Conservation (phyloP, 2,113 vertebrate genomes). For the Rhea pennata region DNA sequence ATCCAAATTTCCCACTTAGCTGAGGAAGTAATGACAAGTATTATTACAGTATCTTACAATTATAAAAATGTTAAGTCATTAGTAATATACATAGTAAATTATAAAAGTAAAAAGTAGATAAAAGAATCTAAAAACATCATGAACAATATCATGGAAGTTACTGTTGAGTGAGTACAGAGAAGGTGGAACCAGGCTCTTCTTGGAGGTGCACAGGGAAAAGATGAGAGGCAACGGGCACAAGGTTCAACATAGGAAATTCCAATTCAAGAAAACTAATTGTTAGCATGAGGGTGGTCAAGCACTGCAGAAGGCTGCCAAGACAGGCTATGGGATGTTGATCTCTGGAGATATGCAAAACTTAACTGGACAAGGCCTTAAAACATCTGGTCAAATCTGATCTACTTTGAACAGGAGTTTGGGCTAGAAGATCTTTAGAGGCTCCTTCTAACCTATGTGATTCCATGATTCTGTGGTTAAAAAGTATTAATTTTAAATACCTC, state of each 20-base stretch:
- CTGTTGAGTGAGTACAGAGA: not conserved
- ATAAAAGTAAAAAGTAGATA: not conserved
- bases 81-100: not conserved
- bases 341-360: not conserved
- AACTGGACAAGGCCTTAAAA: not conserved
- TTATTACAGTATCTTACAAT: not conserved
- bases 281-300: not conserved
- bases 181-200: not conserved
- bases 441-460: not conserved
- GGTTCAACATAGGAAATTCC: not conserved
- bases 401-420: not conserved
- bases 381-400: not conserved
- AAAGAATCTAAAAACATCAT: not conserved
- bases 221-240: not conserved
- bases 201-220: not conserved
- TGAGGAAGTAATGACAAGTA: not conserved
- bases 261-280: not conserved
- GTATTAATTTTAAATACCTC: not conserved
- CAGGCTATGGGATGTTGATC: not conserved
- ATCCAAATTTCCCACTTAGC: not conserved
- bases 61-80: not conserved
- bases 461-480: not conserved
- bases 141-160: not conserved
- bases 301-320: not conserved
- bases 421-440: not conserved